A percentile compares a stretch with the other conserved stretches of the same genome.
These are phyloP conservation scores for Tyria jacobaeae DNA, from an alignment of 2,888 invertebrate species.

Conservation along the genomic window DNA sequence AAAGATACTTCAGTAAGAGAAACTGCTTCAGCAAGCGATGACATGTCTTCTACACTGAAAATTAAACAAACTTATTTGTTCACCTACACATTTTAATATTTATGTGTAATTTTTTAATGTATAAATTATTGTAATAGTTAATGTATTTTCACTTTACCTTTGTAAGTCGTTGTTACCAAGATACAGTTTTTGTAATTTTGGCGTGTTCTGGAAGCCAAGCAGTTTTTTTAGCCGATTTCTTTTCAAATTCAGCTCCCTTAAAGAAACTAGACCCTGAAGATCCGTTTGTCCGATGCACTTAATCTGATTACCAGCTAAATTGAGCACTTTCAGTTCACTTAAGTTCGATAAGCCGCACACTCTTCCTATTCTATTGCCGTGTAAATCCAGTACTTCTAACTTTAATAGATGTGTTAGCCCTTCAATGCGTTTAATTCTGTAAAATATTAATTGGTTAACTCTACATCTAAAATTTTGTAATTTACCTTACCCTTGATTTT, in stretches of 20 bases:
- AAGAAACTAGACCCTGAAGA: slow-evolving; percentile 91
- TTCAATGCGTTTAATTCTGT: slow-evolving; percentile 92
- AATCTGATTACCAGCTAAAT: slow-evolving; percentile 97
- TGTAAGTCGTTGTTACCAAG: slow-evolving; percentile 93
- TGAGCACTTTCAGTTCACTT: slow-evolving; percentile 94
- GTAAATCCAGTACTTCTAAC: slow-evolving; percentile 96
- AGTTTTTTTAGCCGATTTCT: slow-evolving; percentile 94
- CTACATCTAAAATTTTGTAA: background rate
- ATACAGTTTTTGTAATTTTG: slow-evolving; percentile 92
- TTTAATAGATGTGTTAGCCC: slow-evolving; percentile 90
- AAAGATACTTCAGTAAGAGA: slow-evolving; percentile 94
- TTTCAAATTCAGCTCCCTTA: slow-evolving; percentile 95
- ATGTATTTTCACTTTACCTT: slow-evolving; percentile 64
- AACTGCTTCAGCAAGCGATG: slow-evolving; percentile 91
- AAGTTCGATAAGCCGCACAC: slow-evolving; percentile 90
- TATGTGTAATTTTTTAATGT: too few species aligned
- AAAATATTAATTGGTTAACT: background rate
- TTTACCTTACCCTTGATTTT: background rate
- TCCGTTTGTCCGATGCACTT: slow-evolving; percentile 91
- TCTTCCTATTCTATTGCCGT: slow-evolving; percentile 95
- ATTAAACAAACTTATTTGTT: background rate
- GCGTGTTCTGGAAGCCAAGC: slow-evolving; percentile 92
- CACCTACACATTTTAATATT: background rate
- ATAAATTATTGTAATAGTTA: too few species aligned
- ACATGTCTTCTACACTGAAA: slow-evolving; percentile 94